Evolutionary conservation across 2,888 invertebrate species (phyloP).

Genomic region (Phyllotreta cruciferae): DNA sequence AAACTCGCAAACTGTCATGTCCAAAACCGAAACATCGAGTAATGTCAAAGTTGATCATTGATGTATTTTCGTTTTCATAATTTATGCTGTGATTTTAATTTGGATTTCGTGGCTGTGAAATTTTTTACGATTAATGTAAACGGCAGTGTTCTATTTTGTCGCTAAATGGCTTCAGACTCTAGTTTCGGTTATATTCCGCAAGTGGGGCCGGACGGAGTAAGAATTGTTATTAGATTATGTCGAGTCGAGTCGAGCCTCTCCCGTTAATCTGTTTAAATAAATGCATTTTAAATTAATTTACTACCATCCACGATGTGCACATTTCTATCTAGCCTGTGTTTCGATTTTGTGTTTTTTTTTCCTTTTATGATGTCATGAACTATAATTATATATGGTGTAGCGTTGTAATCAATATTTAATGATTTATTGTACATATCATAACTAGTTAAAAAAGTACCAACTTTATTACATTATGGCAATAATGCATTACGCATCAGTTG

Average conservation of each 20-base stretch:
- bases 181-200: constrained; percentile 59
- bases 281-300: too few relatives aligned
- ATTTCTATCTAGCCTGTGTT: too few relatives aligned
- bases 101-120: constrained; percentile 40
- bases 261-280: too few relatives aligned
- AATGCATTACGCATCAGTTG: too few relatives aligned
- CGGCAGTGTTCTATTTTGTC: constrained; percentile 25
- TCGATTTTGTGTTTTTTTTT: not conserved
- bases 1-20: not conserved
- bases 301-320: too few relatives aligned
- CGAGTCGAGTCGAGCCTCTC: not conserved
- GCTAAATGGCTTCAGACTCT: constrained; percentile 59
- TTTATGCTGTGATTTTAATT: constrained; percentile 19
- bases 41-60: constrained; percentile 19
- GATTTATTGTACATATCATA: constrained; percentile 7
- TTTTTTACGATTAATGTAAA: constrained; percentile 38
- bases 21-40: not conserved
- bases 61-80: constrained; percentile 26
- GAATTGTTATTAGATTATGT: constrained; percentile 41
- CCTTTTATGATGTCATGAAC: constrained; percentile 26
- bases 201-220: constrained; percentile 58
- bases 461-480: constrained; percentile 6
- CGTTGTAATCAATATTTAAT: constrained; percentile 28
- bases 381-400: constrained; percentile 16
- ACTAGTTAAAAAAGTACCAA: not conserved